A percentile compares a stretch with the other conserved stretches of the same genome.
These are phyloP conservation scores for Pristionchus exspectatus DNA, from an alignment of 2,888 invertebrate species.

Conservation along the genomic window DNA sequence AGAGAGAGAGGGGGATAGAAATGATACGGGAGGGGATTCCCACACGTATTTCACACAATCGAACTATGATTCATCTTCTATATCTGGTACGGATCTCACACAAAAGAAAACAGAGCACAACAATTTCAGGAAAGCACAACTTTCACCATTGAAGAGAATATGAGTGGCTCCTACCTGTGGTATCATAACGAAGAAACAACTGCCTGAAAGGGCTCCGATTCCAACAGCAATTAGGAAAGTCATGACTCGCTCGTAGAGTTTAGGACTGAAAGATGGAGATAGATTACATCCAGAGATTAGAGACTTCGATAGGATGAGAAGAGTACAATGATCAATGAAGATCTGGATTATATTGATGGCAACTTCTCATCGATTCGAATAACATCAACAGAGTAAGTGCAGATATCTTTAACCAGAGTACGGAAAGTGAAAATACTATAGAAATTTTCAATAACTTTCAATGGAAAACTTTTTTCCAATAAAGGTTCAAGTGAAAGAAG, in stretches of 20 bases:
- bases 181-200: slow-evolving; percentile 75
- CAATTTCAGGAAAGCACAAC: background rate
- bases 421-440: background rate
- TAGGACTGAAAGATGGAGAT: slow-evolving; percentile 47
- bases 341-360: background rate
- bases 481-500: background rate
- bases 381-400: background rate
- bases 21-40: slow-evolving; percentile 15
- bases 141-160: background rate
- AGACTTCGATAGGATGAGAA: background rate
- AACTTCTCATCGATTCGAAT: background rate
- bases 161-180: slow-evolving; percentile 65
- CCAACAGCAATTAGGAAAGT: slow-evolving; percentile 76
- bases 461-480: background rate
- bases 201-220: slow-evolving; percentile 75
- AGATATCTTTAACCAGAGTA: background rate
- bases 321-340: background rate
- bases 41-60: background rate
- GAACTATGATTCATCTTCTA: background rate
- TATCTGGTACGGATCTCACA: background rate
- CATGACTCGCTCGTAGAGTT: slow-evolving; percentile 74
- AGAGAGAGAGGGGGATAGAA: background rate
- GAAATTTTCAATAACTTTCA: background rate
- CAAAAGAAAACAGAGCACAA: background rate
- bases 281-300: background rate